Base-by-base conservation (phyloP, 1,140 invertebrate species). In the Phocides pigmalion region DNA sequence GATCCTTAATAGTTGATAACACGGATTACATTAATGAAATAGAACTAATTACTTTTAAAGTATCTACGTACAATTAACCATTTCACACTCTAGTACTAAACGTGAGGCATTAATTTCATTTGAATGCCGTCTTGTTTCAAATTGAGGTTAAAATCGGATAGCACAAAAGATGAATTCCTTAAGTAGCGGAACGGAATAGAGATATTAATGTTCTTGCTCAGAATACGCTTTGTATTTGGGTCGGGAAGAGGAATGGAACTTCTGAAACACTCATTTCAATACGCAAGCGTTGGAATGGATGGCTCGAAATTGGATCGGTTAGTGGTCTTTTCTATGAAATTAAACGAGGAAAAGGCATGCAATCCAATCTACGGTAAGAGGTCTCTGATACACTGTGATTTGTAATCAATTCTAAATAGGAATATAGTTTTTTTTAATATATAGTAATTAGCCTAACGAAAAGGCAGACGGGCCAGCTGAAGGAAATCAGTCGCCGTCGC, bases 141-240 rank as follows among this genome's bases (percentile, higher is more conserved):
- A 58, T 58, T 58, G 53, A 41, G 53, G 39, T 42, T 58, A 58
- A 58, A 56, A 58, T 58, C 44, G 53, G 37, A 58, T 58, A 44
- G 39, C 37, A 58, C 53, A 58, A 58, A 58, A 58, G 41, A 58
- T 58, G 54, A 58, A 58, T 58, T 46, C 54, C 54, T 58, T 58
- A 58, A 58, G 54, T 58, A 44, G 54, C 41, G 15, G 41, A 19
- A 58, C 53, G 54, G 54, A 35, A 58, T 58, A 58, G 41, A 58
- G 54, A 46, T 58, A 58, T 58, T 58, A 58, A 58, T 58, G 54
- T 58, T 58, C 54, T 58, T 12, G 15, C 22, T 58, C 41, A 41
- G 41, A 58, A 58, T 41, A 58, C 11, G 41, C 54, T 58, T 58
- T 58, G 54, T 46, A 42, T 58, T 58, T 46, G 54, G 54, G 41